phyloP scores from a whole-genome alignment of 2,797 vertebrate species.

The Chiloscyllium punctatum region DNA sequence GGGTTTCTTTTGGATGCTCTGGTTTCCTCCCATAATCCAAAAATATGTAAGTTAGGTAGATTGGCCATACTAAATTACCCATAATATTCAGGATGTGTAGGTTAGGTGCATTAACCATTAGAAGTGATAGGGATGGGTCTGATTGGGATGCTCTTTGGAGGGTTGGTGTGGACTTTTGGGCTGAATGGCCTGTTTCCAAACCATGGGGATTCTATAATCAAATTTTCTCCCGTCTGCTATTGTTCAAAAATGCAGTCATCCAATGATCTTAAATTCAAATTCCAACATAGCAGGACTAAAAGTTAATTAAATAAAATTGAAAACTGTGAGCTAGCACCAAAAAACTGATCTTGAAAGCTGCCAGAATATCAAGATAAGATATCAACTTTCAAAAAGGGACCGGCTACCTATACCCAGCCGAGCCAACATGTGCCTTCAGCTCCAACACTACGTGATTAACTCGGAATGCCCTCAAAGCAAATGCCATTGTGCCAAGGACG shows the following conservation, averaged over 20 bases:
- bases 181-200: too few species aligned
- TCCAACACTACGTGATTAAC: not conserved
- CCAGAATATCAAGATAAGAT: not conserved
- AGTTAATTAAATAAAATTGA: not conserved
- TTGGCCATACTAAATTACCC: too few species aligned
- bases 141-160: too few species aligned
- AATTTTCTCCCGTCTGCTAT: not conserved
- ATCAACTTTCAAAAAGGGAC: not conserved
- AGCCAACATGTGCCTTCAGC: not conserved
- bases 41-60: too few species aligned
- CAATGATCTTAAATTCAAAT: not conserved
- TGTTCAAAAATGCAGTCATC: not conserved
- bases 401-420: not conserved
- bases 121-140: too few species aligned
- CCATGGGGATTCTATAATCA: too few species aligned
- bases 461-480: not conserved
- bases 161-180: too few species aligned
- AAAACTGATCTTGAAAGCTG: not conserved
- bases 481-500: not conserved
- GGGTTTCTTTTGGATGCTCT: too few species aligned
- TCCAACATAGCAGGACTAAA: not conserved
- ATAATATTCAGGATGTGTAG: too few species aligned
- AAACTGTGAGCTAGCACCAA: not conserved
- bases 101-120: too few species aligned
- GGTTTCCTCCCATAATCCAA: too few species aligned